Evolutionary conservation across 1,140 invertebrate genomes (phyloP).

Genomic region (Himalopsyche phryganea): DNA sequence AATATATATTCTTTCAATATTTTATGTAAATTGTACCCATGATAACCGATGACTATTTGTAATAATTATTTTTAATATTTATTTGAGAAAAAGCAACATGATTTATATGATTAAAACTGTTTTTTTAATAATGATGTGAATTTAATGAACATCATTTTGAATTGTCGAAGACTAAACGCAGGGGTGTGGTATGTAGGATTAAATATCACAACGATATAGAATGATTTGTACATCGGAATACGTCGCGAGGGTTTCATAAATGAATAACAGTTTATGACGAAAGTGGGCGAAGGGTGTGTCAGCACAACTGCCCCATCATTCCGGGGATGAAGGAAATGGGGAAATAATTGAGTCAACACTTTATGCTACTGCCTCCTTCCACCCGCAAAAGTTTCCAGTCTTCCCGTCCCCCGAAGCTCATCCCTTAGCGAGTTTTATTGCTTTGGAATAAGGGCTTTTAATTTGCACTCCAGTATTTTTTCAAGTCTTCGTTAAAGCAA

Average conservation of each 20-base stretch:
- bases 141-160: no score
- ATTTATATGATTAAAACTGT: no score
- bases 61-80: no score
- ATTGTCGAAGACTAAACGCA: no score
- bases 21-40: no score
- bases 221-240: no score
- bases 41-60: no score
- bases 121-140: no score
- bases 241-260: neutral
- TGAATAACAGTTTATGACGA: slow-evolving; percentile 23
- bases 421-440: slow-evolving; percentile 18
- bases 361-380: slow-evolving; percentile 24
- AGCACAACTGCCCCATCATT: slow-evolving; percentile 1
- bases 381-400: neutral
- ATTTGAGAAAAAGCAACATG: no score
- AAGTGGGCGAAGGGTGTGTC: slow-evolving; percentile 8
- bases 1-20: no score
- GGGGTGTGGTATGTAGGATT: no score
- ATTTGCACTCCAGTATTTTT: slow-evolving; percentile 34
- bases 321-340: slow-evolving; percentile 29
- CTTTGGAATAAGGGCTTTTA: slow-evolving; percentile 33
- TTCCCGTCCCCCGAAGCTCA: slow-evolving; percentile 7
- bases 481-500: slow-evolving; percentile 33
- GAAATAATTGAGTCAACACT: slow-evolving; percentile 35
- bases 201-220: no score